These are phyloP conservation scores for Hippoglossus hippoglossus DNA, from an alignment of 2,797 vertebrate species.

Conservation along the genomic window DNA sequence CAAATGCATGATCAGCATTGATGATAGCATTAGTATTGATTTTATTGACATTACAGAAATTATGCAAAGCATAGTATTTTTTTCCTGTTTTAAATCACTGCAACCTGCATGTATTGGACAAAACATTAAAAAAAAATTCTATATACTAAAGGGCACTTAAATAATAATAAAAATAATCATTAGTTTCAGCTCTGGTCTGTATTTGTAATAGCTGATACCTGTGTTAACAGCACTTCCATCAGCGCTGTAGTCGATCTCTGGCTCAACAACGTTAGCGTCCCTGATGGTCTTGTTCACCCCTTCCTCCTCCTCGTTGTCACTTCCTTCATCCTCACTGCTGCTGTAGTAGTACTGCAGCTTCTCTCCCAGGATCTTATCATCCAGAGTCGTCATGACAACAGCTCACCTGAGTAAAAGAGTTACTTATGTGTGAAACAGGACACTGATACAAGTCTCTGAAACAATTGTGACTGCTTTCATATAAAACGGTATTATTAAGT, in stretches of 20 bases:
- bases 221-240: slow-evolving; percentile 95
- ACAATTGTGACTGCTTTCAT: too few species aligned
- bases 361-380: slow-evolving; percentile 96
- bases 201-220: slow-evolving; percentile 77
- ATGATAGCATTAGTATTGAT: too few species aligned
- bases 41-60: too few species aligned
- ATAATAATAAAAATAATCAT: not conserved
- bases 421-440: not conserved
- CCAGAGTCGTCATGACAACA: slow-evolving; percentile 90
- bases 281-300: slow-evolving; percentile 80
- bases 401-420: slow-evolving; percentile 45
- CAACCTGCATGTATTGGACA: too few species aligned
- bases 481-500: not conserved
- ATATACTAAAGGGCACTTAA: not conserved
- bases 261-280: slow-evolving; percentile 69
- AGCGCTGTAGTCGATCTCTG: slow-evolving; percentile 85
- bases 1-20: too few species aligned
- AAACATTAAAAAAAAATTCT: too few species aligned
- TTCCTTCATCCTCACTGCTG: slow-evolving; percentile 97
- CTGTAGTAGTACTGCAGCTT: slow-evolving; percentile 99
- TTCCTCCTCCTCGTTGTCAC: slow-evolving; percentile 91
- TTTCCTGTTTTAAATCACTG: too few species aligned
- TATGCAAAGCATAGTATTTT: too few species aligned
- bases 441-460: not conserved
- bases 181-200: not conserved